Base-by-base conservation (phyloP, 2,113 vertebrate species). In the Psilopsiagon aymara region DNA sequence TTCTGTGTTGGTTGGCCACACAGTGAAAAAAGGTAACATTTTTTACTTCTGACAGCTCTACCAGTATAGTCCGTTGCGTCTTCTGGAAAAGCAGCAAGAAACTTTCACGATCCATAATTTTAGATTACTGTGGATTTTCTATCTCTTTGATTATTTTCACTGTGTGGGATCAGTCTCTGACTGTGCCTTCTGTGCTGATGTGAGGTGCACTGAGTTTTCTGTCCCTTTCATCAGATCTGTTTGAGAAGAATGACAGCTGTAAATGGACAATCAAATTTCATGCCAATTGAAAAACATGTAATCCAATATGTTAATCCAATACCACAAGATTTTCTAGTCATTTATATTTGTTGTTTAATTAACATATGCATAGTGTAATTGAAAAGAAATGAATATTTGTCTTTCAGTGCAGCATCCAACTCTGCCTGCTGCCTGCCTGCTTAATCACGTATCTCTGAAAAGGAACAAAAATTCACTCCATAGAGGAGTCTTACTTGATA, bases 291-390 rank as follows among this genome's bases (percentile, higher is more conserved):
- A 86, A 92, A 94, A 83, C 31, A 44, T 86, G 76, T 59, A 44
- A 90, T 74, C 93, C 82, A 59, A 35, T 67, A 41, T 29, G 41
- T 27, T 47, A 79, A 35, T 13, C 55, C 44, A 39, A 79, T 55
- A 66, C 23, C 25, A 52, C 17, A 52, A 33, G 39, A 29, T 91
- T 82, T 90, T 68, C 39, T 60, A n/a, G 15, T n/a, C 2, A 37
- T 70, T 86, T 77, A 27, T 86, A 93, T 86, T 77, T 95, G 31
- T 25, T 81, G 37, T 88, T 93, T 88, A 86, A 92, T 93, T 90
- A 83, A 51, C 37, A 83, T 2, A 44, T 28, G 11, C 44, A 44
- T 52, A 62, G 33, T 4, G 18, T 67, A 86, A 77, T 37, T 69
- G 64, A 67, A 83, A n/a, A 64, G 27, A 86, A 7, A 66, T 37